Evolutionary conservation across 2,888 invertebrate species (phyloP).

Genomic region (Dastarcus helophoroides): DNA sequence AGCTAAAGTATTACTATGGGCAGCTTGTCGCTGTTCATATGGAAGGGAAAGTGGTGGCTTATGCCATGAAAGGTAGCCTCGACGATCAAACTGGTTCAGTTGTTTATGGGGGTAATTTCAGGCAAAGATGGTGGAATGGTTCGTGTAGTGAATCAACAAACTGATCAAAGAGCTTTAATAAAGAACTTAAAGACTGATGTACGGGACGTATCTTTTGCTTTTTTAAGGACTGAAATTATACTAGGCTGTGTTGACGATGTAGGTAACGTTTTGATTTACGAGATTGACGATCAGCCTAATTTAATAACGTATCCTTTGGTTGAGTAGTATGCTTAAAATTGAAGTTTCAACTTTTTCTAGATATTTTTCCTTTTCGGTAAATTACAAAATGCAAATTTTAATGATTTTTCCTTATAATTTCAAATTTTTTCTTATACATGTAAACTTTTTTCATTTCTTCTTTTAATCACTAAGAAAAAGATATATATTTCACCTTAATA

Average conservation of each 20-base stretch:
- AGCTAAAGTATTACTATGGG: constrained; percentile 74
- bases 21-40: constrained; percentile 82
- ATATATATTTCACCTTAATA: constrained; percentile 2
- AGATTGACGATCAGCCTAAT: constrained; percentile 52
- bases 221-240: constrained; percentile 62
- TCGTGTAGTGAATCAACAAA: constrained; percentile 68
- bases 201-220: constrained; percentile 86
- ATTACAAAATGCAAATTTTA: constrained; percentile 3
- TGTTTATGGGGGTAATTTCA: constrained; percentile 13
- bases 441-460: too few relatives aligned
- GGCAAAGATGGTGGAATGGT: constrained; percentile 57
- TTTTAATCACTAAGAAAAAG: too few relatives aligned
- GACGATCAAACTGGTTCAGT: constrained; percentile 1
- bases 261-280: constrained; percentile 73
- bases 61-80: constrained; percentile 70
- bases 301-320: constrained; percentile 43
- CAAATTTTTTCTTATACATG: too few relatives aligned
- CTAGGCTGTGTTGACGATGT: constrained; percentile 80
- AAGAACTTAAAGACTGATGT: constrained; percentile 82
- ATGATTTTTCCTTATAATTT: too few relatives aligned
- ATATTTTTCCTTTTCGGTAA: too few relatives aligned
- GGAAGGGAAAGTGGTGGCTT: constrained; percentile 76
- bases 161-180: constrained; percentile 64
- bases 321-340: constrained; percentile 12
- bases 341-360: too few relatives aligned